A percentile compares a stretch with the other conserved stretches of the same genome.
phyloP scores from a whole-genome alignment of 2,888 invertebrate genomes.

The Andrena chrysosceles region DNA sequence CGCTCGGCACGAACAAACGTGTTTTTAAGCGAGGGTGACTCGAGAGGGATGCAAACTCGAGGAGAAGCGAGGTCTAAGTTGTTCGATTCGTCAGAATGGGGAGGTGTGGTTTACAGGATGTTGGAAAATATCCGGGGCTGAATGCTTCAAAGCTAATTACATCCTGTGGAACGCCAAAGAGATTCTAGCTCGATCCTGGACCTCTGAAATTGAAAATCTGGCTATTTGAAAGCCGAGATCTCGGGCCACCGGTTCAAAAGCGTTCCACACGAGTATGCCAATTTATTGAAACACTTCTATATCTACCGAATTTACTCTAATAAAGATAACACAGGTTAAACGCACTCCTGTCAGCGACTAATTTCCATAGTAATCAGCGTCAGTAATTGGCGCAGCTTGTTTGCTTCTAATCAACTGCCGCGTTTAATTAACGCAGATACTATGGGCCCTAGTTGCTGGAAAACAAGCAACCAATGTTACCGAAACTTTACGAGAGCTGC shows the following conservation, averaged over 20 bases:
- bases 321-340: not conserved
- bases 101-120: constrained; percentile 8
- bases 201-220: no score
- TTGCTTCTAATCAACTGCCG: constrained; percentile 3
- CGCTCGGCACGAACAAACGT: constrained; percentile 21
- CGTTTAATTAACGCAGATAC: not conserved
- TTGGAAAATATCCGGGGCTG: not conserved
- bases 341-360: not conserved
- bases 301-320: not conserved
- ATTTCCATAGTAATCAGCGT: constrained; percentile 7
- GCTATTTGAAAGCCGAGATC: no score
- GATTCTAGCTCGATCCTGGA: not conserved
- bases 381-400: not conserved
- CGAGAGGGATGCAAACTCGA: constrained; percentile 23
- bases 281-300: not conserved
- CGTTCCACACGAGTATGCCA: not conserved
- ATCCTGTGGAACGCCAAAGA: not conserved
- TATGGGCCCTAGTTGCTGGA: not conserved
- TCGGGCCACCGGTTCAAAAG: no score
- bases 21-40: constrained; percentile 21
- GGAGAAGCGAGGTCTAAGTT: constrained; percentile 4
- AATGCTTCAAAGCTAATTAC: constrained; percentile 4
- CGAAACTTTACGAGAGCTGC: not conserved
- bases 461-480: not conserved
- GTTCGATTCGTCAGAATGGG: not conserved